Conservation (phyloP, 2,797 vertebrate genomes). For the Acropternis orthonyx region DNA sequence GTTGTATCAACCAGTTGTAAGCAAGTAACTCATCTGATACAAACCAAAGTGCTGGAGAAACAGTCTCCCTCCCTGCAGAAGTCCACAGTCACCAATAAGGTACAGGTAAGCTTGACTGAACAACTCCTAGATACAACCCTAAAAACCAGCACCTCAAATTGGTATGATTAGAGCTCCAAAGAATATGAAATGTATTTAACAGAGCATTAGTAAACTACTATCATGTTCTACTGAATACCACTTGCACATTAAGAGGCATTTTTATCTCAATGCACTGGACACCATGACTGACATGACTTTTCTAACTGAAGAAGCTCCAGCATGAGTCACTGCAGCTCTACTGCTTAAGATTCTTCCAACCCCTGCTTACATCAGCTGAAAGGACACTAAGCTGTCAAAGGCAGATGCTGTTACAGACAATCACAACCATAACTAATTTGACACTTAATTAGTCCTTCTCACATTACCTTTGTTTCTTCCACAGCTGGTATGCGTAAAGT, state of each 20-base stretch:
- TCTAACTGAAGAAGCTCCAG: background rate
- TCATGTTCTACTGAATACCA: background rate
- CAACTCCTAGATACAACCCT: background rate
- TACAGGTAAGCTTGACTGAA: background rate
- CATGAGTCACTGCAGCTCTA: background rate
- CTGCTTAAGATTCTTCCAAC: background rate
- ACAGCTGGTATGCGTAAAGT: conserved; percentile 82
- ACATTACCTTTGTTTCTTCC: conserved; percentile 88
- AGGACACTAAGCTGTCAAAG: background rate
- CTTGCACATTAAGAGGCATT: background rate
- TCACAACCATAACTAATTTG: background rate
- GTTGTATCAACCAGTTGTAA: background rate
- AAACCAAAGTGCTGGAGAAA: background rate
- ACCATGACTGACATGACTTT: background rate
- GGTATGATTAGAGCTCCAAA: background rate
- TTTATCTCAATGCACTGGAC: background rate
- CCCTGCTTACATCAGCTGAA: background rate
- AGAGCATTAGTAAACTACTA: background rate
- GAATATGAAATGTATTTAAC: background rate
- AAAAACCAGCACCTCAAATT: background rate
- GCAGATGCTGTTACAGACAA: background rate
- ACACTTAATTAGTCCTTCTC: background rate
- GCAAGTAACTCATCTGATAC: background rate
- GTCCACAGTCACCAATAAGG: background rate
- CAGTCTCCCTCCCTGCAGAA: background rate